Evolutionary conservation across 2,797 vertebrate species (phyloP), one percentile per base, ranked within the genome.

Genomic region (Adrianichthys oophorus): DNA sequence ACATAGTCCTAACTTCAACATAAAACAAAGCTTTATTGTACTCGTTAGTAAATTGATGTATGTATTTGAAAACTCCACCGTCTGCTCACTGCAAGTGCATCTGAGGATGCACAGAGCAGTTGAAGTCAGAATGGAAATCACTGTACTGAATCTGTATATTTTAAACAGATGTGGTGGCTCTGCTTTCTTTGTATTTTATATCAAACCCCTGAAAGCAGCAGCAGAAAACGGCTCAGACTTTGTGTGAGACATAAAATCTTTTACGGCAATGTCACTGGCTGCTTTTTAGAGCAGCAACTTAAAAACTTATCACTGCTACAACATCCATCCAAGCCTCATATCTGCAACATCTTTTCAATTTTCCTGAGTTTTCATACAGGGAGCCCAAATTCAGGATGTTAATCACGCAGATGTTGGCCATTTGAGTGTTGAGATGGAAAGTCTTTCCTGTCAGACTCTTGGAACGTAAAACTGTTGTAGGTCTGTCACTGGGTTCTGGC

Each of bases 391-490:
- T 74, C 76, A 62, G 29, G 45, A 65, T 62, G 79, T 73, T 77
- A 52, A 68, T 83, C 76, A 76, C 63, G 71, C 84, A 83, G 87
- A 83, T 85, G 82, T 76, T 51, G 62, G 37, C 67, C n/a, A 52
- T 57, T 80, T 56, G 17, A 5, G 48, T 43, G 71, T 83, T 59
- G 64, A 65, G 65, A 69, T 1, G 59, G 78, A 82, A 85, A 78
- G 65, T 72, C 61, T 68, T 74, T 74, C 62, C 62, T 74, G 72
- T 73, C 69, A 56, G 65, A 76, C 43, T n/a, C 37, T 67, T 80
- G 79, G 70, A 72, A 45, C 10, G 17, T 29, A 59, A 56, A 67
- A 62, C 55, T 0, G 6, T 7, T 15, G 59, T 56, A 50, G 67
- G 74, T 79, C 69, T 67, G 69, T 85, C 66, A 15, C 56, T 16